Percentiles rank a stretch among this genome's conserved stretches.
Conservation (phyloP, 2,113 vertebrate species). For the Ceuthmochares aereus region DNA sequence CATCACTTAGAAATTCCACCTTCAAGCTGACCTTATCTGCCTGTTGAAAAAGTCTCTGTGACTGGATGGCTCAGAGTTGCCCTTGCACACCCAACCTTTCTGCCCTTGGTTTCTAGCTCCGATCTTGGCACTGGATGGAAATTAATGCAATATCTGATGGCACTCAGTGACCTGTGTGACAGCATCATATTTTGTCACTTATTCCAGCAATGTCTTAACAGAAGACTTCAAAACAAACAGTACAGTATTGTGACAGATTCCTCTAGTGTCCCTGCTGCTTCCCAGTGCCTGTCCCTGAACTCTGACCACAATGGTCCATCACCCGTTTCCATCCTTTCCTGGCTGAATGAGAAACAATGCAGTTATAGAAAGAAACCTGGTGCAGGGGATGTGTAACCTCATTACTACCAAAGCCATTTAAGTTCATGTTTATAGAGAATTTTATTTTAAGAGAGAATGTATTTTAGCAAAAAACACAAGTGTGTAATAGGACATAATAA, state of each 20-base stretch:
- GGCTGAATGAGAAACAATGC: neutral
- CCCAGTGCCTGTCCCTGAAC: neutral
- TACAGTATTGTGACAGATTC: neutral
- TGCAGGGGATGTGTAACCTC: accelerated
- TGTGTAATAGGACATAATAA: neutral
- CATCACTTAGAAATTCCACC: neutral
- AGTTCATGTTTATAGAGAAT: neutral
- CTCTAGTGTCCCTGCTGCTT: neutral
- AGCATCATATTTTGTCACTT: neutral
- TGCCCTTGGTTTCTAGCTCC: neutral
- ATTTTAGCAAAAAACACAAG: neutral
- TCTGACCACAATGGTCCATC: neutral
- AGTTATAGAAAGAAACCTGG: neutral
- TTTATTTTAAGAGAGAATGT: neutral
- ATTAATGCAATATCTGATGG: neutral
- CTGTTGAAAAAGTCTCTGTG: neutral
- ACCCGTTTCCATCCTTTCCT: neutral
- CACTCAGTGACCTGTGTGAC: neutral
- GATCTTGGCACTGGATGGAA: neutral
- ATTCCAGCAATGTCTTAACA: neutral
- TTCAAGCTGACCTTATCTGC: neutral
- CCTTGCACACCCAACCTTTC: neutral
- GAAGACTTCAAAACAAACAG: neutral
- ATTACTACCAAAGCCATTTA: neutral
- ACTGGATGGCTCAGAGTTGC: neutral